Base-by-base conservation (phyloP, 2,888 invertebrate species). In the Eumerus sabulonum region DNA sequence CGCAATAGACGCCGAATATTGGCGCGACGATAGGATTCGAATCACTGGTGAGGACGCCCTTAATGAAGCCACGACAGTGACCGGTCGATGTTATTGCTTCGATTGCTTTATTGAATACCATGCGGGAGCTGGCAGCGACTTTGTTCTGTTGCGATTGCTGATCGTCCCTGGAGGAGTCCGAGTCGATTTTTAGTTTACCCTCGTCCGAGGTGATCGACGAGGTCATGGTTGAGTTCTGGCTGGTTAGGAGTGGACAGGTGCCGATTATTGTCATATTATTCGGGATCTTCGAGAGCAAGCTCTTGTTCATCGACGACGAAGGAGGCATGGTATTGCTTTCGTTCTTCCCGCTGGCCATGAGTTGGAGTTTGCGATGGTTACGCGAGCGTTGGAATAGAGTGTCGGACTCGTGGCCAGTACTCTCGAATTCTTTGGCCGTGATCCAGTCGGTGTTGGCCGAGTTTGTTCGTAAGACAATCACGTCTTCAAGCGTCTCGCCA, bases 221-320 rank as follows among this genome's bases (percentile, higher is more conserved):
- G 57, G 82, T 86, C 86, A 88, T 84, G 35, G 79, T 83, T 38
- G 85, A 84, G 59, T 83, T 85, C 53, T 85, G 84, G 76, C 84
- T 86, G 19, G 83, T 83, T 42, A 84, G 63, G 68, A 86, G 74
- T 51, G 83, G 82, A 70, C 82, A 85, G 72, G 85, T 87, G 68
- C 86, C 87, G 71, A 88, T 87, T 82, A 88, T 88, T 85, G 87
- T 88, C 86, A 88, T 86, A 71, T 86, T 87, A 40, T 85, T 87
- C 42, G 88, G 85, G 72, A 87, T 85, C 82, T 89, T 89, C 48
- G 85, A 84, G 82, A 87, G 77, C 3, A 88, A 82, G 68, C 84
- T 85, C 82, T 86, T 87, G 82, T 85, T 87, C 82, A 87, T 85
- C 44, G 67, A 76, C 38, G 76, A 63, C 27, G 27, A n/a, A 47